Evolutionary conservation across 2,797 vertebrate species (phyloP).

Genomic region (Mus spretus): DNA sequence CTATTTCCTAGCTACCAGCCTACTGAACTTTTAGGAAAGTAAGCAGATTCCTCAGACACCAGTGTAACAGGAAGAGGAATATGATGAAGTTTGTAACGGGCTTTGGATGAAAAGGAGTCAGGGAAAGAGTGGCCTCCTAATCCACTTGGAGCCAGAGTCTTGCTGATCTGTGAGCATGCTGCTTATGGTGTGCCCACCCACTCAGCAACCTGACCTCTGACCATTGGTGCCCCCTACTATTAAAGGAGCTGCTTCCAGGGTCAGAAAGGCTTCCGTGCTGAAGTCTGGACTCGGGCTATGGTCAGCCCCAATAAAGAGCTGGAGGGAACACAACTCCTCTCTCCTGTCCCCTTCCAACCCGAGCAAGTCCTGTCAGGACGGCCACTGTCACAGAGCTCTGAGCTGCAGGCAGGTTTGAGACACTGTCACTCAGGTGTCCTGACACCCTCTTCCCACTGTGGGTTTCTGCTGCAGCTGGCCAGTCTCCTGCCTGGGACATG

Average conservation of each 20-base stretch:
- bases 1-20: not conserved
- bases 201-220: not conserved
- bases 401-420: accelerated
- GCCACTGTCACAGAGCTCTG: accelerated
- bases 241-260: not conserved
- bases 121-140: not conserved
- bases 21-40: not conserved
- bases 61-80: accelerated
- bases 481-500: not conserved
- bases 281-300: not conserved
- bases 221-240: not conserved
- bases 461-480: not conserved
- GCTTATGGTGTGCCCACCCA: not conserved
- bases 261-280: not conserved
- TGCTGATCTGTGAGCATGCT: not conserved
- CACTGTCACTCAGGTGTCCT: not conserved
- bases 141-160: not conserved
- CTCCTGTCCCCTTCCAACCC: not conserved
- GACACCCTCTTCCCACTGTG: not conserved
- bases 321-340: not conserved
- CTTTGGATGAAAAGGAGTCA: not conserved
- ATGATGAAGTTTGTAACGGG: not conserved
- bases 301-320: not conserved
- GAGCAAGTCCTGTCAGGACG: accelerated
- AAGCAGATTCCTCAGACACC: not conserved